phyloP scores from a whole-genome alignment of 1,140 invertebrate species.

The Archivesica marissinica region DNA sequence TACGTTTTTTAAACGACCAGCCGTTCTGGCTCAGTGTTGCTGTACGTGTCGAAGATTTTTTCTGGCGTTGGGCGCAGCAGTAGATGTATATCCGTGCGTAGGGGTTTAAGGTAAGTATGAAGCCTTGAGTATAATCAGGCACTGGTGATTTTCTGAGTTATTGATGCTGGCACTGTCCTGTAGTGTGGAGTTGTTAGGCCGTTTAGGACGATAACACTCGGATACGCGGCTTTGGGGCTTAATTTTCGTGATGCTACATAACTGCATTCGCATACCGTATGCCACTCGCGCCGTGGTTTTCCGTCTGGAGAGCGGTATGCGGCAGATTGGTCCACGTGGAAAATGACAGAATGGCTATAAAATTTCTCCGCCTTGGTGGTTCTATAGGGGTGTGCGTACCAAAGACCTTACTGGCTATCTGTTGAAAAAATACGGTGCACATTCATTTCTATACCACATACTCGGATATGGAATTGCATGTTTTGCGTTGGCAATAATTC shows the following conservation, averaged over 20 bases:
- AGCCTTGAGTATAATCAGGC: slow-evolving; percentile 40
- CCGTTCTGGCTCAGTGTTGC: slow-evolving; percentile 74
- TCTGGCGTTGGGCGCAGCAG: slow-evolving; percentile 68
- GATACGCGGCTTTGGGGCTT: too few species aligned
- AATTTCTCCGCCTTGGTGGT: slow-evolving; percentile 65
- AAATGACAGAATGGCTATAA: slow-evolving; percentile 69
- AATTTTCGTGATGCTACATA: too few species aligned
- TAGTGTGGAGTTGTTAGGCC: too few species aligned
- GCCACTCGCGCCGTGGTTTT: slow-evolving; percentile 67
- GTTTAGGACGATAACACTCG: too few species aligned
- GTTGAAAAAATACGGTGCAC: slow-evolving; percentile 66
- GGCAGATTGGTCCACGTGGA: slow-evolving; percentile 68
- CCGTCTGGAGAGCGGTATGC: slow-evolving; percentile 69
- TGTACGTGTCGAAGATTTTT: too few species aligned
- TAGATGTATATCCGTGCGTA: slow-evolving; percentile 58
- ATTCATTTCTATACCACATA: slow-evolving; percentile 65
- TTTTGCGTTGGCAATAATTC: slow-evolving; percentile 10
- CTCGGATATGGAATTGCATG: slow-evolving; percentile 57
- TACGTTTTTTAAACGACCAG: slow-evolving; percentile 68
- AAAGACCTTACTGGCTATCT: slow-evolving; percentile 69
- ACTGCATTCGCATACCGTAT: too few species aligned
- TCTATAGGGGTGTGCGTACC: slow-evolving; percentile 68
- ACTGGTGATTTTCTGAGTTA: slow-evolving; percentile 65
- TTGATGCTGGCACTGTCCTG: slow-evolving; percentile 65
- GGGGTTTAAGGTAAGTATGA: slow-evolving; percentile 65